Conservation (phyloP, 2,888 invertebrate species). For the Lepidocyrtoides sp. region DNA sequence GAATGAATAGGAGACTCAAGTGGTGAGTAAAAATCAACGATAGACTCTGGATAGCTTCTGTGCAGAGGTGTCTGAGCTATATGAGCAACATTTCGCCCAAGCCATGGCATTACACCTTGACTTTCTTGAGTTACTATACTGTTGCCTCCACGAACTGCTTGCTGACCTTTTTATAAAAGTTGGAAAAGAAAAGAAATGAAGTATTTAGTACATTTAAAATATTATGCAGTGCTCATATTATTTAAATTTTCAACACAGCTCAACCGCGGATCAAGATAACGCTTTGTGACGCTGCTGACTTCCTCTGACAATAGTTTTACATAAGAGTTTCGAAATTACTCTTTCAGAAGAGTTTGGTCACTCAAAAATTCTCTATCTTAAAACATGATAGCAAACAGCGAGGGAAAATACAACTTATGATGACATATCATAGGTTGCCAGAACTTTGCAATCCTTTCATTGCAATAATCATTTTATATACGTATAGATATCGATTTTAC, state of each 20-base stretch:
- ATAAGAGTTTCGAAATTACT: too few relatives aligned
- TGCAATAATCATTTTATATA: background rate
- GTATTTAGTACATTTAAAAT: background rate
- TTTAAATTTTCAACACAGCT: too few relatives aligned
- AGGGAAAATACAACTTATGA: too few relatives aligned
- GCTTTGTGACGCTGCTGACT: too few relatives aligned
- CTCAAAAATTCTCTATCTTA: background rate
- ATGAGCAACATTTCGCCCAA: constrained; percentile 83
- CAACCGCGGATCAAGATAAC: too few relatives aligned
- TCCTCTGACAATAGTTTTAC: too few relatives aligned
- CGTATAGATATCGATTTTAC: constrained; percentile 25
- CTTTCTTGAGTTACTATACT: constrained; percentile 68
- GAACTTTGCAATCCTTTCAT: too few relatives aligned
- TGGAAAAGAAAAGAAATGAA: background rate
- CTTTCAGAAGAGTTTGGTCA: too few relatives aligned
- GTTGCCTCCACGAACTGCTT: constrained; percentile 71
- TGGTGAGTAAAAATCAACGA: constrained; percentile 92
- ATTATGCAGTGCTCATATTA: background rate
- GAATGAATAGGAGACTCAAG: constrained; percentile 89
- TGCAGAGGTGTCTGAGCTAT: constrained; percentile 80
- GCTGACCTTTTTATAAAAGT: constrained; percentile 63
- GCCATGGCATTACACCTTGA: constrained; percentile 84
- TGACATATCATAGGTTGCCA: too few relatives aligned
- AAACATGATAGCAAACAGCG: background rate
- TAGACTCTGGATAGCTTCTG: constrained; percentile 89